Base-by-base conservation (phyloP, 2,797 vertebrate species). In the Huso huso region DNA sequence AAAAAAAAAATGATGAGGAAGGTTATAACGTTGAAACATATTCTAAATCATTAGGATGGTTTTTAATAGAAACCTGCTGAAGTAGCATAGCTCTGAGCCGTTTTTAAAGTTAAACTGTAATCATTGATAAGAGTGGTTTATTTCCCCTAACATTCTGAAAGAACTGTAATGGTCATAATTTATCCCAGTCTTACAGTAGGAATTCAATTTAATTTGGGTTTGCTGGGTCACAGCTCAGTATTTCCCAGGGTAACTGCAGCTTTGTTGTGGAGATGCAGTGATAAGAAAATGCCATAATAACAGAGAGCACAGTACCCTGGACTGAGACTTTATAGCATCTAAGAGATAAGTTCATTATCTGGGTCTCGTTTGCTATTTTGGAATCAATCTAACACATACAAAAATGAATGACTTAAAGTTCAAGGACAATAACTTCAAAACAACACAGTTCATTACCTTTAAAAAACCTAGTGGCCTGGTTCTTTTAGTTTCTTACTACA, bases 101-200 rank as follows among this genome's bases (percentile, higher is more conserved):
- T 68, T 58, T 2, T 48, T 7, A 15, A 51, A 71, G 23, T 73
- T 73, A 55, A 73, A 66, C 64, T 63, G 67, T 62, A 77, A 74
- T 51, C 10, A 64, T 49, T 8, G 0, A 71, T 70, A 68, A 10
- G 57, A 70, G 75, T 71, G 69, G 60, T 63, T 60, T 62, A 18
- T 48, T 61, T 48, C 61, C 69, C 64, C 37, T 63, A 67, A 11
- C 61, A 55, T 18, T 61, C 50, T 61, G 64, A 15, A 37, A 67
- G 64, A 66, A 66, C 63, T 62, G 13, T 37, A 37, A 68, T 58
- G 61, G 62, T 50, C 48, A 37, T 63, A 69, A 69, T 66, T 69
- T 67, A 53, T 61, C 65, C 51, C 6, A 62, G 51, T 10, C 64
- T 64, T 64, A 61, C 15, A 50, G 66, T 61, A 61, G n/a, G 37